phyloP scores from a whole-genome alignment of 1,140 invertebrate species.

The Camponotus floridanus region DNA sequence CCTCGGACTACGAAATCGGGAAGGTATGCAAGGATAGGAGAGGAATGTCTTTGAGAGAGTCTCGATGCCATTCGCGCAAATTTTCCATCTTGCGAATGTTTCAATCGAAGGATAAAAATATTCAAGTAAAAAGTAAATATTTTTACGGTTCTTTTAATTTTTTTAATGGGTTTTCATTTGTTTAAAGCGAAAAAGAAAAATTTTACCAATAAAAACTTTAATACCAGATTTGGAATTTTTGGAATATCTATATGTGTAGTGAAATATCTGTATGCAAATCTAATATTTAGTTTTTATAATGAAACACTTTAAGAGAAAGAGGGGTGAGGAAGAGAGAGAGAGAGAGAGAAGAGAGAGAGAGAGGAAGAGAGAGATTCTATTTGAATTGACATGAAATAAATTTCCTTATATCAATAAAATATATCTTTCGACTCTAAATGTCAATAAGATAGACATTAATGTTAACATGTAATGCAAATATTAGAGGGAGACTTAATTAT shows the following conservation, averaged over 20 bases:
- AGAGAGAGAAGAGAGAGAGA: too few relatives aligned
- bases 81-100: background rate
- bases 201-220: background rate
- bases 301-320: too few relatives aligned
- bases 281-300: too few relatives aligned
- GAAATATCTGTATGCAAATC: too few relatives aligned
- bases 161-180: background rate
- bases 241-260: background rate
- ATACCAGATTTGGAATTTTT: background rate
- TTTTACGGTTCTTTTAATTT: background rate
- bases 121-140: background rate
- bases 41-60: background rate
- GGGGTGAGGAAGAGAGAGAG: too few relatives aligned
- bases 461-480: too few relatives aligned
- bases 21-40: too few relatives aligned
- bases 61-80: background rate
- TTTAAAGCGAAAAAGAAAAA: background rate
- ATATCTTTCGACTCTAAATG: background rate
- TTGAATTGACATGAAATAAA: too few relatives aligned
- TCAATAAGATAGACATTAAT: too few relatives aligned
- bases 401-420: too few relatives aligned
- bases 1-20: conserved; percentile 13
- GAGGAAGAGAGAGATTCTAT: too few relatives aligned
- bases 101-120: background rate
- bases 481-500: too few relatives aligned